Percentiles rank a stretch among this genome's conserved stretches.
Evolutionary conservation across 2,113 vertebrate species (phyloP).

Genomic region (Ophiodon elongatus): DNA sequence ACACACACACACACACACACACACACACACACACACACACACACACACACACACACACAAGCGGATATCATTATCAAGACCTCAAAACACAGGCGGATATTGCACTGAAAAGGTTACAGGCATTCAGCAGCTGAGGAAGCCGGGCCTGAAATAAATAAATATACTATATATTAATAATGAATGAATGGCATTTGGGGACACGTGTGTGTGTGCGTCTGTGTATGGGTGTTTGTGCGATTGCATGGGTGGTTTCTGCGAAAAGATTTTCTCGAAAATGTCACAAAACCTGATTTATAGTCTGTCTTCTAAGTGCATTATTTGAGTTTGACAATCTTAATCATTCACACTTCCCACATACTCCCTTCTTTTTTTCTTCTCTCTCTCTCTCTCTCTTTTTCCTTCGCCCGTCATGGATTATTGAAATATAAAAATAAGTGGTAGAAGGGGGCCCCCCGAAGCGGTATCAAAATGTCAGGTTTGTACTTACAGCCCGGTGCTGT

Average conservation of each 20-base stretch:
- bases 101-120: conserved; percentile 73
- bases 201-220: not conserved
- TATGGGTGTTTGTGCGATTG: conserved; percentile 47
- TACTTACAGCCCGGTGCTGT: conserved; percentile 96
- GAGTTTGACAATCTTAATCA: conserved; percentile 99
- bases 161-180: conserved; percentile 80
- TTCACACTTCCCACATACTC: conserved; percentile 90
- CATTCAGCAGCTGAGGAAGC: conserved; percentile 43
- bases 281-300: conserved; percentile 98
- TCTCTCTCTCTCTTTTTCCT: conserved; percentile 32
- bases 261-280: conserved; percentile 94
- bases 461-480: conserved; percentile 99
- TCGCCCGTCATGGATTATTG: conserved; percentile 97
- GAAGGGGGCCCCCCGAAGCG: conserved; percentile 90
- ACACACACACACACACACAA: conserved; percentile 17
- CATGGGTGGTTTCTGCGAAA: conserved; percentile 65
- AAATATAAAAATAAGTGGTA: conserved; percentile 98
- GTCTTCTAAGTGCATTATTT: conserved; percentile 98
- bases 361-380: conserved; percentile 22
- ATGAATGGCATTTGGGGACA: conserved; percentile 81
- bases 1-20: no score
- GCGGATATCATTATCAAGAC: conserved; percentile 69
- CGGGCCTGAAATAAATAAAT: conserved; percentile 75
- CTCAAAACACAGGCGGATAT: conserved; percentile 62
- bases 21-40: conserved; percentile 12